Evolutionary conservation across 64 coral and sea anemone species (phyloP), one percentile per base, ranked within the genome.

Genomic region (Pocillopora verrucosa): DNA sequence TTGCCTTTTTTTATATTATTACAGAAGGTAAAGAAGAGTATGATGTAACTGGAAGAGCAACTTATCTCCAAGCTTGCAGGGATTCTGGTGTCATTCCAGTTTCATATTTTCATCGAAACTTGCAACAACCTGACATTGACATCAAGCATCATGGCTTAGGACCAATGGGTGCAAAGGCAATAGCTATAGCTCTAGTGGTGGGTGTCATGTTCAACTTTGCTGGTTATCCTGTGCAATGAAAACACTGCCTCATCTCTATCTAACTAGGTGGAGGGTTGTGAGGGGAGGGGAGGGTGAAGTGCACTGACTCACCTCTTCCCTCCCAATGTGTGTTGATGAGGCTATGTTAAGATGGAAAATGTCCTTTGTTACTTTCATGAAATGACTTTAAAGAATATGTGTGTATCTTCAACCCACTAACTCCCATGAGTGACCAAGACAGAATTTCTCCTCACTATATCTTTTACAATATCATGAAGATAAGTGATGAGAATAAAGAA

Each of bases 91-190:
- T 99, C 35, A 92, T 99, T 16, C 97, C 97, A 19, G 97, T 83
- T 25, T 99, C 97, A 35, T 99, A 80, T 77, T 99, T 99, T 80
- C 87, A 95, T 58, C 91, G 97, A 26, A 93, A 99, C 75, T 79
- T 99, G 85, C 94, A 93, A 80, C 61, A 91, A 67, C 57, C 93
- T 25, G 94, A 99, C 34, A 73, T 99, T 82, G 93, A 99, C 73
- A 92, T 99, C 26, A 99, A 99, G 65, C 97, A 99, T 74, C 97
- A 99, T 89, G 97, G 97, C 10, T 89, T 99, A 61, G 97, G 97
- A 73, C 83, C 97, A 16, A 77, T 93, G 79, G 97, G 97, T 58
- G 77, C 93, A 19, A 99, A 95, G 87, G 90, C 97, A 41, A 95
- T 99, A 51, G 91, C 97, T 59, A 81, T 99, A 59, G 90, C 97